phyloP scores from a whole-genome alignment of 2,888 invertebrate species.

The Meiosimyza platycephala region DNA sequence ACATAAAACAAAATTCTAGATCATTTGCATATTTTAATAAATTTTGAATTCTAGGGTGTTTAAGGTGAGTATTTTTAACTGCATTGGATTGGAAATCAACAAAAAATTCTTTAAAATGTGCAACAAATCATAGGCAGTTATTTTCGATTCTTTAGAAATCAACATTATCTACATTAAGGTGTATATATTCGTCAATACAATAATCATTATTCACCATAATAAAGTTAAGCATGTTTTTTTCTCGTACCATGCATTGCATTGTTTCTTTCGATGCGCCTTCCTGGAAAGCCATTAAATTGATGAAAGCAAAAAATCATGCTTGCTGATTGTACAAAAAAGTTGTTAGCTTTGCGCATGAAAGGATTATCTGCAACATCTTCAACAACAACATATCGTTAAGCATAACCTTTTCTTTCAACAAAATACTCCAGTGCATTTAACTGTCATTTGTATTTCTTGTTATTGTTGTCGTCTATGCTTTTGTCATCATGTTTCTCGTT shows the following conservation, averaged over 20 bases:
- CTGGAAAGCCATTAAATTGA: conserved; percentile 24
- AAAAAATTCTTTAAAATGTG: too few relatives aligned
- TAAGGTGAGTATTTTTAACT: too few relatives aligned
- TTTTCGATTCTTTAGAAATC: too few relatives aligned
- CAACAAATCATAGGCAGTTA: too few relatives aligned
- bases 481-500: too few relatives aligned
- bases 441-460: neutral
- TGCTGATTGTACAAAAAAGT: neutral
- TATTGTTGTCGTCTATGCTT: neutral
- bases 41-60: neutral
- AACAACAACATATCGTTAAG: neutral
- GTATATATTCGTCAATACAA: too few relatives aligned
- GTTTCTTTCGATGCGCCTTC: neutral
- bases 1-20: neutral
- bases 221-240: too few relatives aligned
- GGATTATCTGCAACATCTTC: neutral
- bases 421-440: neutral
- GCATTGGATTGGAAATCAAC: too few relatives aligned
- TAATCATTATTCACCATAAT: too few relatives aligned
- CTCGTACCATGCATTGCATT: neutral
- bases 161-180: too few relatives aligned
- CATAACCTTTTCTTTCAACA: neutral
- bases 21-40: neutral
- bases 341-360: neutral
- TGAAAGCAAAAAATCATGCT: neutral